Evolutionary conservation across 2,797 vertebrate species (phyloP).

Genomic region (Columba guinea): DNA sequence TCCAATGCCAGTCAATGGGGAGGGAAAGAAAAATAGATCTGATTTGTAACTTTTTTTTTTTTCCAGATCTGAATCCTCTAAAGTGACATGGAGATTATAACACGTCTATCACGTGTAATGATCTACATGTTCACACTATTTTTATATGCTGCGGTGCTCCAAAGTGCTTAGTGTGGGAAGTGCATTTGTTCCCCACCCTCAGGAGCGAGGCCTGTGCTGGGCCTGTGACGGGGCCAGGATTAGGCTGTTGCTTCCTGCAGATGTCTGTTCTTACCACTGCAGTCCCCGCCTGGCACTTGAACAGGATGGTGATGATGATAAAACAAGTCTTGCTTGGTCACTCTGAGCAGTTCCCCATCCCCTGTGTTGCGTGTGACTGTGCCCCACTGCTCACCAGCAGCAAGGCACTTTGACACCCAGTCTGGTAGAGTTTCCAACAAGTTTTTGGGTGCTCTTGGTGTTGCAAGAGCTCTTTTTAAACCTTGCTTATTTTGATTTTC

Average conservation of each 20-base stretch:
- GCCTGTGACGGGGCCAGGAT: background rate
- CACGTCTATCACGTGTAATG: rapidly evolving
- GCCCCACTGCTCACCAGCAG: background rate
- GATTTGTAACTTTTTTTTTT: background rate
- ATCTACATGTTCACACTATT: background rate
- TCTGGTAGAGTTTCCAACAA: background rate
- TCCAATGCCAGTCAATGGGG: background rate
- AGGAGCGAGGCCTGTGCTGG: background rate
- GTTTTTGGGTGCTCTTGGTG: background rate
- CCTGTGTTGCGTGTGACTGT: rapidly evolving
- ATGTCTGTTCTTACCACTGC: background rate
- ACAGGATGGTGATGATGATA: background rate
- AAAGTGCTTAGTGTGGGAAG: background rate
- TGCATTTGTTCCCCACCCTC: background rate
- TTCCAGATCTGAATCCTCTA: background rate
- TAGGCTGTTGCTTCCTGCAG: background rate
- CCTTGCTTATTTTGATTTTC: background rate
- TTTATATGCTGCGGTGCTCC: background rate
- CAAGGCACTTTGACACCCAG: background rate
- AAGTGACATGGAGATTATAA: background rate
- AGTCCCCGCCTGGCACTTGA: background rate
- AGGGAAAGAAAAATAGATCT: background rate
- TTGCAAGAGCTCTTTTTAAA: background rate
- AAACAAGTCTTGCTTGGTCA: background rate
- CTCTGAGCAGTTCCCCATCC: background rate